Conservation (phyloP, 2,113 vertebrate genomes). For the Dicerorhinus sumatrensis region DNA sequence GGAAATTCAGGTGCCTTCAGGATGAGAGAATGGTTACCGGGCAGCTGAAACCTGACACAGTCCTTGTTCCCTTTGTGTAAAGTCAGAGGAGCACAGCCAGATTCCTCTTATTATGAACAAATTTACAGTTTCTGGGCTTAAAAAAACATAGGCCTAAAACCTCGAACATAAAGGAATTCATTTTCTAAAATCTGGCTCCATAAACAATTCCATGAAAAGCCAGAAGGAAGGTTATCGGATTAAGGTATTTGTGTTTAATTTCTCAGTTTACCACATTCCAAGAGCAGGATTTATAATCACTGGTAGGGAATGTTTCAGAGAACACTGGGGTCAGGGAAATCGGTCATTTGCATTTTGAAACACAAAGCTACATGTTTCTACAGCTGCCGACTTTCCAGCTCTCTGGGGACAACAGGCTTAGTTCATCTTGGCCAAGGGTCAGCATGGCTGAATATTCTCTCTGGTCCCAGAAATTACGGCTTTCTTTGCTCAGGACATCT, state of each 20-base stretch:
- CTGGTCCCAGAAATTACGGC: not conserved
- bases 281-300: not conserved
- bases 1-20: not conserved
- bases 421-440: not conserved
- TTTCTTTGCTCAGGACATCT: not conserved
- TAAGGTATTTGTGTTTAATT: not conserved
- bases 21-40: fast-evolving
- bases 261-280: constrained; percentile 20
- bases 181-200: not conserved
- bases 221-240: not conserved
- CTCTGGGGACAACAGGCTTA: not conserved
- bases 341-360: not conserved
- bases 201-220: not conserved
- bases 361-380: not conserved
- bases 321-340: not conserved
- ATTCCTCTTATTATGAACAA: not conserved
- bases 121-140: not conserved
- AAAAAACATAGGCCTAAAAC: not conserved
- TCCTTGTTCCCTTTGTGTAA: not conserved
- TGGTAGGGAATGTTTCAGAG: not conserved
- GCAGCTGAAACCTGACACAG: not conserved
- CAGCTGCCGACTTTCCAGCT: not conserved
- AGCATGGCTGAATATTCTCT: not conserved
- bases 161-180: not conserved
- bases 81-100: not conserved